phyloP scores from a whole-genome alignment of 2,113 vertebrate genomes.

The Crotalus viridis region DNA sequence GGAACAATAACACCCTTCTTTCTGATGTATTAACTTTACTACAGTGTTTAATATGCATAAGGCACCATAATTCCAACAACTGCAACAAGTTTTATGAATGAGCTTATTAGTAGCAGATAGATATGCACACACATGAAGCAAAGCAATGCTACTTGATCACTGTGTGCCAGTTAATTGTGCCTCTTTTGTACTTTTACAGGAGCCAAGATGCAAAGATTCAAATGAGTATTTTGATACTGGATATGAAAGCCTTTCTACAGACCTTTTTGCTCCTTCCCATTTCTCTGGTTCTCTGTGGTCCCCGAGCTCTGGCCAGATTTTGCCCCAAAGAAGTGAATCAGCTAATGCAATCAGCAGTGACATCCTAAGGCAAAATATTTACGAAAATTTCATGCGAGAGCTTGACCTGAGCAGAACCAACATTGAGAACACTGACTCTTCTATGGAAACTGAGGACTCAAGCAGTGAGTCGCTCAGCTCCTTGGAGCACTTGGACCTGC shows the following conservation, averaged over 20 bases:
- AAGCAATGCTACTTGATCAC: background rate
- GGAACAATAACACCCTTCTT: background rate
- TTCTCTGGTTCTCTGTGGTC: conserved; percentile 80
- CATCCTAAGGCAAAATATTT: conserved; percentile 86
- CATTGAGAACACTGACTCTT: conserved; percentile 65
- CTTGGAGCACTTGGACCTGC: conserved; percentile 88
- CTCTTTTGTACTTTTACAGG: conserved; percentile 60
- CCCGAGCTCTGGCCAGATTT: conserved; percentile 63
- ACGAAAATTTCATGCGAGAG: conserved; percentile 92
- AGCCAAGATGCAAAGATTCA: conserved; percentile 83
- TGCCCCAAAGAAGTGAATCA: conserved; percentile 80
- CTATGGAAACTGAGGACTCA: conserved; percentile 74
- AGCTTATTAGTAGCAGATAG: background rate
- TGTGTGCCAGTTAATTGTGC: background rate
- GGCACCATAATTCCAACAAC: background rate
- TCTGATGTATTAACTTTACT: background rate
- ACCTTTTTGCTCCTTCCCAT: conserved; percentile 77
- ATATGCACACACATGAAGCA: background rate
- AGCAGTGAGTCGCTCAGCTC: conserved; percentile 90
- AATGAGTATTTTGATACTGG: conserved; percentile 86
- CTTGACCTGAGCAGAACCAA: conserved; percentile 78
- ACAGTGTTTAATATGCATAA: background rate
- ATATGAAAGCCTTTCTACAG: conserved; percentile 79
- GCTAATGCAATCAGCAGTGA: conserved; percentile 77
- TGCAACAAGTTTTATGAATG: background rate